phyloP scores from a whole-genome alignment of 2,113 vertebrate species.

The Xenopus borealis region DNA sequence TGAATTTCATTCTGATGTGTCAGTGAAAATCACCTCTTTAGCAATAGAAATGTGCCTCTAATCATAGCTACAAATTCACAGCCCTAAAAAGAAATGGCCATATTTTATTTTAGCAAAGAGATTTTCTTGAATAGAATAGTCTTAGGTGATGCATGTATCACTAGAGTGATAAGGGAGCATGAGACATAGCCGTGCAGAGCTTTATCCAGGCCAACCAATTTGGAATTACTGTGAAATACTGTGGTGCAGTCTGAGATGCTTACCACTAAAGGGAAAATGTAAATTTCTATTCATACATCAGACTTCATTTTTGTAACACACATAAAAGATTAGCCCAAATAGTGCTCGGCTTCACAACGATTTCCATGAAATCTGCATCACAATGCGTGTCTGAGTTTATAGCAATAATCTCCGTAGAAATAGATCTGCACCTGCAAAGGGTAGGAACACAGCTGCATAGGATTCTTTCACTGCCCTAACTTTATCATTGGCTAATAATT shows the following conservation, averaged over 20 bases:
- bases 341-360: not conserved
- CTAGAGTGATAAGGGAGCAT: no score
- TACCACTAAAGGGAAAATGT: not conserved
- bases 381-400: not conserved
- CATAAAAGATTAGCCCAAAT: constrained; percentile 8
- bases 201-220: no score
- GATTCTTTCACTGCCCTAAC: not conserved
- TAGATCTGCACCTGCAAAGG: not conserved
- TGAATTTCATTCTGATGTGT: no score
- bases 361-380: not conserved
- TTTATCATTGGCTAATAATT: no score
- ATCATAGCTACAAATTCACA: no score
- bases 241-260: not conserved
- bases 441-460: not conserved
- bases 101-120: no score
- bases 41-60: no score
- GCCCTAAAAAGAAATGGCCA: no score
- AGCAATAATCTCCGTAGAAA: not conserved
- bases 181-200: no score
- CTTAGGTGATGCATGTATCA: no score
- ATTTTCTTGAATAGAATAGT: no score
- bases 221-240: not conserved
- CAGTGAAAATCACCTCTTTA: no score
- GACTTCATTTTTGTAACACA: not conserved
- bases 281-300: constrained; percentile 14